Conservation (phyloP, 2,888 invertebrate genomes). For the Rugalucina vietnamica region DNA sequence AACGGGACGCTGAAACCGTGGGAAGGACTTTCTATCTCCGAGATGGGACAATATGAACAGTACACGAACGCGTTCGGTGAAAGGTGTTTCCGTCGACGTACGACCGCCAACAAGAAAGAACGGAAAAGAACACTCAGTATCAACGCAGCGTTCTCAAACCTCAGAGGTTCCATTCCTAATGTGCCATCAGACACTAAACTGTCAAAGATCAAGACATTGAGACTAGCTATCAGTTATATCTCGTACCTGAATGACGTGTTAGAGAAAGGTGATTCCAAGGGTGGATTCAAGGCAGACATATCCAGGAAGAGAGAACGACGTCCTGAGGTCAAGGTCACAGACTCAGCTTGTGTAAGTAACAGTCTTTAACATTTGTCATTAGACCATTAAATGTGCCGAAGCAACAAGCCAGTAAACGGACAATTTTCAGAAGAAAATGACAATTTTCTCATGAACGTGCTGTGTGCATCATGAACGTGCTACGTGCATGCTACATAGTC, state of each 20-base stretch:
- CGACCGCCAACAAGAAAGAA: slow-evolving; percentile 97
- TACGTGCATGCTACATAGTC: too few relatives aligned
- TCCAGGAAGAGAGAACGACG: slow-evolving; percentile 81
- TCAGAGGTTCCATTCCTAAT: slow-evolving; percentile 97
- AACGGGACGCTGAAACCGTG: slow-evolving; percentile 31
- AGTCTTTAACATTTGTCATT: too few relatives aligned
- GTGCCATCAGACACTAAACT: slow-evolving; percentile 98
- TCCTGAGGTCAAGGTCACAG: slow-evolving; percentile 52
- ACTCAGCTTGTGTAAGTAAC: slow-evolving; percentile 62
- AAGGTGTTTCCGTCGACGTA: slow-evolving; percentile 75
- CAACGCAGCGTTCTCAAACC: slow-evolving; percentile 96
- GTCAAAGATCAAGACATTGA: slow-evolving; percentile 96
- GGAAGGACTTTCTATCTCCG: slow-evolving; percentile 35
- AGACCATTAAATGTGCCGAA: too few relatives aligned
- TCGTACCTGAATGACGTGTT: slow-evolving; percentile 95
- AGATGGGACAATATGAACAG: slow-evolving; percentile 54
- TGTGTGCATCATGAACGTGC: too few relatives aligned
- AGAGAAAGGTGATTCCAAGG: slow-evolving; percentile 90
- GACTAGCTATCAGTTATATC: slow-evolving; percentile 89
- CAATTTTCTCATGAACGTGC: too few relatives aligned
- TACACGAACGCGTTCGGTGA: slow-evolving; percentile 70
- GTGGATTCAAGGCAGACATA: slow-evolving; percentile 94
- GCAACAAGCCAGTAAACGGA: too few relatives aligned
- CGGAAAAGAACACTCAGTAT: slow-evolving; percentile 95
- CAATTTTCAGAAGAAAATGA: too few relatives aligned